Evolutionary conservation across 2,888 invertebrate species (phyloP).

Genomic region (Oegoconia quadripuncta): DNA sequence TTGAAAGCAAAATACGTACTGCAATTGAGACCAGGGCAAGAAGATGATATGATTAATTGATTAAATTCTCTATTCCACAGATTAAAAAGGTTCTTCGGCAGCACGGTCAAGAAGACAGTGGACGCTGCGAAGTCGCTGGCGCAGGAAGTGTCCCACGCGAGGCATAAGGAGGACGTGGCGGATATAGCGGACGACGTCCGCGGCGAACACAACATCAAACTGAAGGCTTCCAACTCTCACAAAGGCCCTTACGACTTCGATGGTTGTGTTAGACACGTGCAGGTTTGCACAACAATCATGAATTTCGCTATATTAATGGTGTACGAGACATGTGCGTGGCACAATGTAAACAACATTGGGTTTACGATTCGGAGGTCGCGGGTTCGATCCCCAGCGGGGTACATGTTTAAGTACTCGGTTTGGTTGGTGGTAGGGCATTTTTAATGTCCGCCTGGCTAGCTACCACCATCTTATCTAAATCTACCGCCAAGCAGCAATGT

Average conservation of each 20-base stretch:
- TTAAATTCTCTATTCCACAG: no score
- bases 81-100: constrained; percentile 90
- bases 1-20: no score
- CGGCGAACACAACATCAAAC: constrained; percentile 89
- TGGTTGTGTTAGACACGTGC: constrained; percentile 92
- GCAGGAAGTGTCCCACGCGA: constrained; percentile 92
- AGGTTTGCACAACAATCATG: constrained; percentile 74
- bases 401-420: no score
- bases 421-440: no score
- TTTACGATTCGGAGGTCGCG: no score
- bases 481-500: no score
- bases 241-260: constrained; percentile 98
- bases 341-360: no score
- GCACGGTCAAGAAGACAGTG: constrained; percentile 94
- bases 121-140: constrained; percentile 94
- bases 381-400: no score
- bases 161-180: constrained; percentile 91
- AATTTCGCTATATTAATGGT: not conserved
- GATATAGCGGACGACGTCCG: constrained; percentile 91
- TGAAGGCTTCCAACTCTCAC: constrained; percentile 96
- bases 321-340: not conserved
- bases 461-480: no score
- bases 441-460: no score
- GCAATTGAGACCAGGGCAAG: no score
- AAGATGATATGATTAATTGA: no score